phyloP scores from a whole-genome alignment of 2,113 vertebrate genomes.

The Eidolon helvum region DNA sequence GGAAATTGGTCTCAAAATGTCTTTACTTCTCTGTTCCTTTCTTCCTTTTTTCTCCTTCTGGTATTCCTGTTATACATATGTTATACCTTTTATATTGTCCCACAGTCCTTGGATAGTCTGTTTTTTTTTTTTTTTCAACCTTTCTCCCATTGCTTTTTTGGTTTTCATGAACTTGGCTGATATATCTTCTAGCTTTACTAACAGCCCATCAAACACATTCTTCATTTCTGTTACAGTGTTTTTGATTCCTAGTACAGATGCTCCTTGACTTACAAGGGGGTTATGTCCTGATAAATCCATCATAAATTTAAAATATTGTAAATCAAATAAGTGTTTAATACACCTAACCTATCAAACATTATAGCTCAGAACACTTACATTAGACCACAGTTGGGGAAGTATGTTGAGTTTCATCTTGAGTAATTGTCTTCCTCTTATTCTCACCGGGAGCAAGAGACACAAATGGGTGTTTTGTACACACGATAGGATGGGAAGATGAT shows the following conservation, averaged over 20 bases:
- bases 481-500: neutral
- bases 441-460: neutral
- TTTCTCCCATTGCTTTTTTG: neutral
- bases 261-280: neutral
- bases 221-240: neutral
- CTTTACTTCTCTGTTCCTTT: neutral
- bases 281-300: neutral
- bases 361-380: neutral
- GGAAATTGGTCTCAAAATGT: neutral
- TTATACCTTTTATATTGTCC: too few species aligned
- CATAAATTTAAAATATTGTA: neutral
- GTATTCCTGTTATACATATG: neutral
- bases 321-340: neutral
- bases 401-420: neutral
- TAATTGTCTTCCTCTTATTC: neutral
- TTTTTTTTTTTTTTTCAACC: neutral
- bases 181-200: neutral
- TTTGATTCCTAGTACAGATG: neutral
- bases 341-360: neutral
- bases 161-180: neutral
- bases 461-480: too few species aligned
- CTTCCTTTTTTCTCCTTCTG: neutral
- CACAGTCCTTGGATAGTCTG: neutral
- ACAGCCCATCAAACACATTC: neutral
- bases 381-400: neutral